These are phyloP conservation scores for Aelia acuminata DNA, from an alignment of 2,888 invertebrate species.

Conservation along the genomic window DNA sequence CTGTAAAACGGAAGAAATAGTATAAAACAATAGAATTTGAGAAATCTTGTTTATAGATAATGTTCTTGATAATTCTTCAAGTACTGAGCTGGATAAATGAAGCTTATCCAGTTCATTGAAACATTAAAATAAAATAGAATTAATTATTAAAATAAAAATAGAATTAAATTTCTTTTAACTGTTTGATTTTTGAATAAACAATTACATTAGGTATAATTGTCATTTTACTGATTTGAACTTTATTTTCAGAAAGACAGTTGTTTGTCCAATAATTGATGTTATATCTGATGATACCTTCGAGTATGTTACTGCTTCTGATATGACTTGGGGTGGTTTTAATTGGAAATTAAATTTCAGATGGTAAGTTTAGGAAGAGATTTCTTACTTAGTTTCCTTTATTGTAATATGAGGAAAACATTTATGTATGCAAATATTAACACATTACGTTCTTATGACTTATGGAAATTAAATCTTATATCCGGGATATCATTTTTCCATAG, in stretches of 20 bases:
- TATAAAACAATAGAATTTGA: not conserved
- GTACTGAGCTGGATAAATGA: too few species aligned
- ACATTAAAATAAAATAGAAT: too few species aligned
- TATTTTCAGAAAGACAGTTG: slow-evolving; percentile 83
- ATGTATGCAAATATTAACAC: too few species aligned
- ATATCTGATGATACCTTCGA: slow-evolving; percentile 99
- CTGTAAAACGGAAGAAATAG: not conserved
- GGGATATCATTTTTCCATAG: too few species aligned
- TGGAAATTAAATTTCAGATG: slow-evolving; percentile 99
- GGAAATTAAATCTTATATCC: too few species aligned
- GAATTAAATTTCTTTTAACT: not conserved
- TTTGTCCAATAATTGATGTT: slow-evolving; percentile 98
- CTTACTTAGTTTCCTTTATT: too few species aligned
- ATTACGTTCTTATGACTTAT: too few species aligned
- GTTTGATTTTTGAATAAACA: not conserved
- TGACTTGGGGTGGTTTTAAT: slow-evolving; percentile 99
- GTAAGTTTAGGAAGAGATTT: too few species aligned
- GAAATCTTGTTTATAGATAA: not conserved
- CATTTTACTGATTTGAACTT: not conserved
- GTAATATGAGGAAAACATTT: too few species aligned
- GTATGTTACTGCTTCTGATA: slow-evolving; percentile 98
- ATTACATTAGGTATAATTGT: not conserved
- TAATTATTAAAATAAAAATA: not conserved
- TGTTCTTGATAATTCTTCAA: too few species aligned
- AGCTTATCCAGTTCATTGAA: too few species aligned